Conservation (phyloP, 2,797 vertebrate species). For the Coregonus ussuriensis region DNA sequence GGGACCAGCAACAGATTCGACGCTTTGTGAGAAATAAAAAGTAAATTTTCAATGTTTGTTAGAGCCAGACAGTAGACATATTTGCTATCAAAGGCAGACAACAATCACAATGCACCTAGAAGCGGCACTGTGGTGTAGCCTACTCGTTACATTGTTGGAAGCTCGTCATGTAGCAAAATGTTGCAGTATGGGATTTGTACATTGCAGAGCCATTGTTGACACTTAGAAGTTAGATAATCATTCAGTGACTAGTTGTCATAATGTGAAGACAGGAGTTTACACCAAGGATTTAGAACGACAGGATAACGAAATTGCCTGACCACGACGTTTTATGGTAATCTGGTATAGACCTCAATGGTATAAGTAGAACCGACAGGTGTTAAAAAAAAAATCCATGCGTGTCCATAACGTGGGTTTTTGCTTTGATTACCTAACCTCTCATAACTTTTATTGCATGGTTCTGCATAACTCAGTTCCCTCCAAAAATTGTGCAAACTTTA, state of each 20-base stretch:
- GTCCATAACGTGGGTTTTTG: neutral
- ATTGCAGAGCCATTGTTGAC: neutral
- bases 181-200: neutral
- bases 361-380: neutral
- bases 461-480: neutral
- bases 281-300: neutral
- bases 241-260: neutral
- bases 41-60: slow-evolving; percentile 26
- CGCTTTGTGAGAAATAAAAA: neutral
- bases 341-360: neutral
- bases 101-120: neutral
- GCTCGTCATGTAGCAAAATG: neutral
- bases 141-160: slow-evolving; percentile 5
- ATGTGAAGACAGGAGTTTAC: neutral
- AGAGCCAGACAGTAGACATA: neutral
- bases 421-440: neutral
- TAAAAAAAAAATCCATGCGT: neutral
- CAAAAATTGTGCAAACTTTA: neutral
- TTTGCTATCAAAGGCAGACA: neutral
- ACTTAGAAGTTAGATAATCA: neutral
- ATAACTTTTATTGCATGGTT: neutral
- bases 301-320: neutral
- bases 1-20: slow-evolving; percentile 15
- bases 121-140: slow-evolving; percentile 10
- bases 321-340: neutral